Evolutionary conservation across 2,888 invertebrate genomes (phyloP).

Genomic region (Xylophagus ater): DNA sequence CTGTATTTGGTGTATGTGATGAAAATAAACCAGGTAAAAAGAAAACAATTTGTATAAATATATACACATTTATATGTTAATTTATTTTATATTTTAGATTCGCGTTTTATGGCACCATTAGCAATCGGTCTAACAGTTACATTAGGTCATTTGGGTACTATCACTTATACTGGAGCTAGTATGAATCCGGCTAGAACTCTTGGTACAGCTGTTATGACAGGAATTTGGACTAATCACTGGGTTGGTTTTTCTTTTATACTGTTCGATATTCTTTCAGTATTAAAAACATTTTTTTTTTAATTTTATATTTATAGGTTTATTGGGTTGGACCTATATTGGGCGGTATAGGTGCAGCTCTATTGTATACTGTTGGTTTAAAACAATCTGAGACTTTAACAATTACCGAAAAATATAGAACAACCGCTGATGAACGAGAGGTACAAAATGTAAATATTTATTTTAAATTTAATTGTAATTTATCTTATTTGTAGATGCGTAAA

Average conservation of each 20-base stretch:
- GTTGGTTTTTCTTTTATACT: slow-evolving; percentile 41
- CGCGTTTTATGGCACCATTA: slow-evolving; percentile 70
- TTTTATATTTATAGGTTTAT: slow-evolving; percentile 48
- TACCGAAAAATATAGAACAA: slow-evolving; percentile 36
- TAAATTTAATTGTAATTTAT: slow-evolving; percentile 8
- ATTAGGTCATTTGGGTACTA: slow-evolving; percentile 72
- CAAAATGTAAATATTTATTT: too few relatives aligned
- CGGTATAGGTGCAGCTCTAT: slow-evolving; percentile 62
- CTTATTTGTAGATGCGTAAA: slow-evolving; percentile 26
- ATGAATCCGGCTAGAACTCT: slow-evolving; percentile 90
- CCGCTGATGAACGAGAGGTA: slow-evolving; percentile 58
- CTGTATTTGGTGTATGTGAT: slow-evolving; percentile 69
- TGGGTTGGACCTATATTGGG: slow-evolving; percentile 83
- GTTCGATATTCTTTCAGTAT: background rate
- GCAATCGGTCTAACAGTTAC: slow-evolving; percentile 82
- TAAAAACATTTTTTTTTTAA: background rate
- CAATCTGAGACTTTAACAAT: slow-evolving; percentile 37
- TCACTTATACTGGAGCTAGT: slow-evolving; percentile 75
- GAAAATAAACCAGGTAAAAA: slow-evolving; percentile 31
- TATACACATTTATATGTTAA: too few relatives aligned
- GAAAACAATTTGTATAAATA: too few relatives aligned
- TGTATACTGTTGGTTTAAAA: slow-evolving; percentile 60
- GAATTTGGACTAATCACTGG: slow-evolving; percentile 72
- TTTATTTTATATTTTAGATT: slow-evolving; percentile 41
- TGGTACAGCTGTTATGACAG: slow-evolving; percentile 72